Conservation (phyloP, 1,140 invertebrate genomes). For the Micrasema minimum region DNA sequence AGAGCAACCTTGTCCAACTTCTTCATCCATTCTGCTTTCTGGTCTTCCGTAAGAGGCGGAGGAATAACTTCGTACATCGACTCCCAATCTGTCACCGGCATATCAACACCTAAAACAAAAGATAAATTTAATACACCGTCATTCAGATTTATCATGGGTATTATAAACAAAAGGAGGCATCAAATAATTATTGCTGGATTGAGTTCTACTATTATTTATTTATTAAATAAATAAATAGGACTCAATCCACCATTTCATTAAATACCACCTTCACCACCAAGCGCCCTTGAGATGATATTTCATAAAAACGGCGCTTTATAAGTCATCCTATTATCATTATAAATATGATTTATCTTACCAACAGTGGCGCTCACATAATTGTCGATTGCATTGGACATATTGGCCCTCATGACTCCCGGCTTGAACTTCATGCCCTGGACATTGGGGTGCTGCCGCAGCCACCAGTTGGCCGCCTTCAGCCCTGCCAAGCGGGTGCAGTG, state of each 20-base stretch:
- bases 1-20: slow-evolving; percentile 87
- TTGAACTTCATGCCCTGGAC: slow-evolving; percentile 90
- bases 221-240: too few species aligned
- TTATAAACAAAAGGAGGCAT: too few species aligned
- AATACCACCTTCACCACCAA: too few species aligned
- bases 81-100: slow-evolving; percentile 76
- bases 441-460: slow-evolving; percentile 93
- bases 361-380: slow-evolving; percentile 93
- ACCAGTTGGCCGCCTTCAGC: slow-evolving; percentile 99
- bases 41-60: slow-evolving; percentile 73
- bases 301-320: too few species aligned
- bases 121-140: slow-evolving; percentile 13
- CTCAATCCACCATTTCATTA: too few species aligned
- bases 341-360: too few species aligned
- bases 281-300: too few species aligned
- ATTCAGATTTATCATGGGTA: too few species aligned
- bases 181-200: too few species aligned
- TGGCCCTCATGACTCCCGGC: slow-evolving; percentile 88
- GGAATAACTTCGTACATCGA: slow-evolving; percentile 80
- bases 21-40: slow-evolving; percentile 83
- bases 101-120: slow-evolving; percentile 70
- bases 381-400: slow-evolving; percentile 96
- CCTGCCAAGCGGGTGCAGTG: slow-evolving; percentile 97
- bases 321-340: too few species aligned
- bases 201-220: too few species aligned